A percentile compares a stretch with the other conserved stretches of the same genome.
Conservation (phyloP, 2,797 vertebrate genomes). For the Liasis olivaceus region DNA sequence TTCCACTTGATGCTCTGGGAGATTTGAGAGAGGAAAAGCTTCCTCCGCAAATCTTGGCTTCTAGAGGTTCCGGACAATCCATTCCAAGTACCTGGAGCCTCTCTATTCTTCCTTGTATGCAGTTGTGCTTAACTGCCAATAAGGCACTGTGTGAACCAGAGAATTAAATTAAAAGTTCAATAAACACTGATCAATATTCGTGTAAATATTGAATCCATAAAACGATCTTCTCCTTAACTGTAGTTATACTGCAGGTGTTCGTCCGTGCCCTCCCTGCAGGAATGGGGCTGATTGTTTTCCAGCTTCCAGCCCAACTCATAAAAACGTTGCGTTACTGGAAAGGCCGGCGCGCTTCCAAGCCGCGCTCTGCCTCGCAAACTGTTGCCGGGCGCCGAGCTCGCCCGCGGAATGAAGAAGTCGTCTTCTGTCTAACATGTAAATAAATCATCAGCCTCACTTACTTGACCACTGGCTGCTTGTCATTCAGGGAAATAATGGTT, state of each 20-base stretch:
- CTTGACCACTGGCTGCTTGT: conserved; percentile 84
- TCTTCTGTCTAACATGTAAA: conserved; percentile 80
- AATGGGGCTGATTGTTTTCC: conserved; percentile 54
- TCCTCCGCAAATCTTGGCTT: background rate
- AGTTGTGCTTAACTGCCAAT: conserved; percentile 73
- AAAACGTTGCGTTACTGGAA: conserved; percentile 42
- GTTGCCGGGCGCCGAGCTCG: conserved; percentile 64
- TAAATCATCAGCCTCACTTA: conserved; percentile 84
- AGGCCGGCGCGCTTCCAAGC: conserved; percentile 51
- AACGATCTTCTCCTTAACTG: conserved; percentile 75
- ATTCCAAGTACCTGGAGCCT: conserved; percentile 43
- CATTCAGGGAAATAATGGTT: conserved; percentile 87
- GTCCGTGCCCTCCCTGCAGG: conserved; percentile 29
- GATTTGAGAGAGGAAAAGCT: background rate
- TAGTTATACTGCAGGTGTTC: conserved; percentile 63
- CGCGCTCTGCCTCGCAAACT: conserved; percentile 49
- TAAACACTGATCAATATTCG: conserved; percentile 79
- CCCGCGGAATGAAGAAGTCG: conserved; percentile 78
- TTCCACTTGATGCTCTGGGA: conserved; percentile 14
- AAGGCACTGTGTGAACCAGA: conserved; percentile 74
- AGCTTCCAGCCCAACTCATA: conserved; percentile 54
- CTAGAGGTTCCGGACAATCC: conserved; percentile 49
- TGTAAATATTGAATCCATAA: conserved; percentile 81
- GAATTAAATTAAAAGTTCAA: conserved; percentile 82
- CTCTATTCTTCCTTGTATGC: conserved; percentile 61